A percentile compares a stretch with the other conserved stretches of the same genome.
Evolutionary conservation across 2,888 invertebrate species (phyloP).

Genomic region (Chorisops tibialis): DNA sequence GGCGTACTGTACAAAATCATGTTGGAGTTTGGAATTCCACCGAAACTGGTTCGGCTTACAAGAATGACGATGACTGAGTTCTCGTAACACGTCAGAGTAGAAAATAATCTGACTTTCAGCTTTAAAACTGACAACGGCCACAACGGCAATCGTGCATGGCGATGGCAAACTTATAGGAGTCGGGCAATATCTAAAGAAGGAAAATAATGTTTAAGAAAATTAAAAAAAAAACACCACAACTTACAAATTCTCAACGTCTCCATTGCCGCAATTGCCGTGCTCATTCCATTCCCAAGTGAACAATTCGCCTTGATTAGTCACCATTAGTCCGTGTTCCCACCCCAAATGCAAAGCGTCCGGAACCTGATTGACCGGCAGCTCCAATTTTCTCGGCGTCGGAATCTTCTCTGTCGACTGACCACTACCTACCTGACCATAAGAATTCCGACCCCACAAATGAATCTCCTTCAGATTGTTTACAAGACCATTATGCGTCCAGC

Average conservation of each 20-base stretch:
- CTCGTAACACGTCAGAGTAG: too few species aligned
- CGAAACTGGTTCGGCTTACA: too few species aligned
- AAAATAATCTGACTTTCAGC: too few species aligned
- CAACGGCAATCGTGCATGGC: constrained; percentile 42
- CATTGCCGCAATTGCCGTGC: constrained; percentile 79
- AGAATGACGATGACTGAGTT: too few species aligned
- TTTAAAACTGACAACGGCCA: too few species aligned
- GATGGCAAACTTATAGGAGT: constrained; percentile 41
- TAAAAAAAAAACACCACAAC: constrained; percentile 24
- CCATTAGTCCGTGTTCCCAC: constrained; percentile 74
- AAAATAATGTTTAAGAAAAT: neutral
- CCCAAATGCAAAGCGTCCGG: constrained; percentile 56
- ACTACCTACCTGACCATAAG: constrained; percentile 77
- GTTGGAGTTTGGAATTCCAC: too few species aligned
- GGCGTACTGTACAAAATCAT: too few species aligned
- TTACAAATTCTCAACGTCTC: constrained; percentile 50
- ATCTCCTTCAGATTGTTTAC: constrained; percentile 62
- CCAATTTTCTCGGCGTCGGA: constrained; percentile 42
- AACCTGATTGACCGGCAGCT: constrained; percentile 35
- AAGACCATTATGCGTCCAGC: constrained; percentile 76
- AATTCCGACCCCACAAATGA: constrained; percentile 77
- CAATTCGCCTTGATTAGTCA: constrained; percentile 63
- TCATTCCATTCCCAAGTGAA: constrained; percentile 90
- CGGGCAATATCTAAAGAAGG: constrained; percentile 41
- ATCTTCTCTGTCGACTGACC: constrained; percentile 44